These are phyloP conservation scores for Pagrus major DNA, from an alignment of 2,113 vertebrate genomes.

Conservation along the genomic window DNA sequence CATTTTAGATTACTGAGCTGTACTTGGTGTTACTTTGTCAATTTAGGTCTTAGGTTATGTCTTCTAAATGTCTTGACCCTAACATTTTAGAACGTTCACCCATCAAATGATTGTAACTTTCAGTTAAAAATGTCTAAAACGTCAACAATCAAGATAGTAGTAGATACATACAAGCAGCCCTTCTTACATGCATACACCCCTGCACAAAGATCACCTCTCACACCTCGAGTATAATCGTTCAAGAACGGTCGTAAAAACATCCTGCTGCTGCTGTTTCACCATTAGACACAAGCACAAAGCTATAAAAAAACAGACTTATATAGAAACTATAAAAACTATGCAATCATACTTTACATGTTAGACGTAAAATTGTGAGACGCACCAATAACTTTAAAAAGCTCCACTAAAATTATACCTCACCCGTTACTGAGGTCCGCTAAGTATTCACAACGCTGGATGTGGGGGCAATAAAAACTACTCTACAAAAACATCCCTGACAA, in stretches of 20 bases:
- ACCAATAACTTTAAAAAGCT: conserved; percentile 62
- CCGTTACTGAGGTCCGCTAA: conserved; percentile 29
- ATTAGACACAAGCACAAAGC: conserved; percentile 23
- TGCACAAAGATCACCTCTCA: conserved; percentile 13
- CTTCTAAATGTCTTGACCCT: no score
- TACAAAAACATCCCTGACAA: conserved; percentile 41
- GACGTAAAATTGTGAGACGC: conserved; percentile 30
- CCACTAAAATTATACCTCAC: conserved; percentile 39
- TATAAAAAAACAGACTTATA: conserved; percentile 47
- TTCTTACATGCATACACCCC: not conserved
- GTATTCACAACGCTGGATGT: not conserved
- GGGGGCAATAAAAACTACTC: conserved; percentile 24
- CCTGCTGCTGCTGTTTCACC: conserved; percentile 15
- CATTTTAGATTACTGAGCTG: no score
- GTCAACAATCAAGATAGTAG: no score
- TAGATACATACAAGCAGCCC: not conserved
- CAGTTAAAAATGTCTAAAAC: no score
- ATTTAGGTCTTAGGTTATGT: no score
- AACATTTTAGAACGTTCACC: no score
- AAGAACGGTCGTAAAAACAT: conserved; percentile 14
- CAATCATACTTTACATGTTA: conserved; percentile 52
- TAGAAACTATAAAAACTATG: conserved; percentile 51
- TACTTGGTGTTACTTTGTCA: no score
- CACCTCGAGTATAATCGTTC: not conserved
- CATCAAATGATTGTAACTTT: no score